Evolutionary conservation across 2,113 vertebrate species (phyloP), one percentile per base, ranked within the genome.

Genomic region (Thryonomys swinderianus): DNA sequence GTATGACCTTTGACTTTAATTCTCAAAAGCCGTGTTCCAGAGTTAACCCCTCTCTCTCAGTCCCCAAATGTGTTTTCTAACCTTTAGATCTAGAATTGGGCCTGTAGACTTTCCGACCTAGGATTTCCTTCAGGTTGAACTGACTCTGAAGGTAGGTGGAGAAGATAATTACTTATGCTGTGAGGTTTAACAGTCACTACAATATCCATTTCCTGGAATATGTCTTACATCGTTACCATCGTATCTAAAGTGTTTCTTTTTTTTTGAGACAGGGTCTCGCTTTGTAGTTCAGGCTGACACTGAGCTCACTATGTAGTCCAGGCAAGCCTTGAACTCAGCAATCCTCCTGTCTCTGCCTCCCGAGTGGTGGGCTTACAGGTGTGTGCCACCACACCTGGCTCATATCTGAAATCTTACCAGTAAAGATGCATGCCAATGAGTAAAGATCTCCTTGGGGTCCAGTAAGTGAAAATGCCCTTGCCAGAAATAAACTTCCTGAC

Each of bases 351-450:
- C n/a, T n/a, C n/a, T n/a, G n/a, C n/a, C n/a, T n/a, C n/a, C n/a
- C n/a, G n/a, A n/a, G n/a, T n/a, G n/a, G n/a, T n/a, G n/a, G n/a
- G n/a, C n/a, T n/a, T n/a, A n/a, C n/a, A n/a, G n/a, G n/a, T n/a
- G n/a, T n/a, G n/a, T n/a, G n/a, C n/a, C n/a, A n/a, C n/a, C n/a
- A n/a, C n/a, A n/a, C n/a, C n/a, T n/a, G n/a, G n/a, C n/a, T n/a
- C n/a, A n/a, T n/a, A n/a, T n/a, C 55, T 82, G 57, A 92, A 90
- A 89, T 53, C 64, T 59, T 84, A 80, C 53, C 40, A 42, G 59
- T 37, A 71, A 85, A 83, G 37, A 32, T 16, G 5, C 7, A 51
- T 23, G 45, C 79, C n/a, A 30, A 12, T 30, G 27, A 30, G 10
- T 76, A 57, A 89, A n/a, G 5, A 37, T 40, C 76, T 79, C 76